Percentiles rank a stretch among this genome's conserved stretches.
Evolutionary conservation across 2,113 vertebrate species (phyloP).

Genomic region (Uria aalge): DNA sequence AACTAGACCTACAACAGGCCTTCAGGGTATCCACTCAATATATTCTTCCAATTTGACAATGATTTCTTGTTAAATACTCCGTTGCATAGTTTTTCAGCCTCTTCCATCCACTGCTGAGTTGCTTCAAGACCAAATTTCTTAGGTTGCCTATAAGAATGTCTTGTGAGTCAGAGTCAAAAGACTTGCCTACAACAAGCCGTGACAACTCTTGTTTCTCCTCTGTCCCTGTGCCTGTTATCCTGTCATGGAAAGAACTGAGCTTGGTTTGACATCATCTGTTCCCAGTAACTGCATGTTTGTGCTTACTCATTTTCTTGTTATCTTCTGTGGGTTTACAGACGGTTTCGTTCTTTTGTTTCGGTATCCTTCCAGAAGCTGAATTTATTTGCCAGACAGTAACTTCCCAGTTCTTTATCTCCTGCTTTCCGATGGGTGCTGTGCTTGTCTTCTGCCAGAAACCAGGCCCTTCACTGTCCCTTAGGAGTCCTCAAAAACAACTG

Average conservation of each 20-base stretch:
- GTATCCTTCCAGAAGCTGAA: conserved; percentile 10
- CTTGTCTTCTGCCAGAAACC: background rate
- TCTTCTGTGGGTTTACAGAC: conserved; percentile 27
- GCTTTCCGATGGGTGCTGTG: background rate
- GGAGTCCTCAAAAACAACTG: background rate
- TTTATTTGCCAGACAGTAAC: background rate
- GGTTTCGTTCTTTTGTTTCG: background rate
- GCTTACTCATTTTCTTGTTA: conserved; percentile 53
- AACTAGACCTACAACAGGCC: background rate
- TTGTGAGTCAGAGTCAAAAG: conserved; percentile 56
- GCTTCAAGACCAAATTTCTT: conserved; percentile 19
- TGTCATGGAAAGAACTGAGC: conserved; percentile 43
- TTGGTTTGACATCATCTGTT: conserved; percentile 57
- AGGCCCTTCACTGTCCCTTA: background rate
- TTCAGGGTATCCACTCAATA: background rate
- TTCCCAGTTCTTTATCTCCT: conserved; percentile 1
- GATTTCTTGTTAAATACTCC: background rate
- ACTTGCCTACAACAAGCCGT: conserved; percentile 49
- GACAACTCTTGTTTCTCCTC: conserved; percentile 59
- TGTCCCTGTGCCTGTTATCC: conserved; percentile 21
- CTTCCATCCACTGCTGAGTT: background rate
- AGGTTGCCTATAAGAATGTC: conserved; percentile 13
- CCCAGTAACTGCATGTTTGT: conserved; percentile 37
- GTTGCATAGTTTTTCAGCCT: background rate
- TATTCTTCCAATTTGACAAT: background rate